phyloP scores from a whole-genome alignment of 2,888 invertebrate genomes.

The Morpho achilles region DNA sequence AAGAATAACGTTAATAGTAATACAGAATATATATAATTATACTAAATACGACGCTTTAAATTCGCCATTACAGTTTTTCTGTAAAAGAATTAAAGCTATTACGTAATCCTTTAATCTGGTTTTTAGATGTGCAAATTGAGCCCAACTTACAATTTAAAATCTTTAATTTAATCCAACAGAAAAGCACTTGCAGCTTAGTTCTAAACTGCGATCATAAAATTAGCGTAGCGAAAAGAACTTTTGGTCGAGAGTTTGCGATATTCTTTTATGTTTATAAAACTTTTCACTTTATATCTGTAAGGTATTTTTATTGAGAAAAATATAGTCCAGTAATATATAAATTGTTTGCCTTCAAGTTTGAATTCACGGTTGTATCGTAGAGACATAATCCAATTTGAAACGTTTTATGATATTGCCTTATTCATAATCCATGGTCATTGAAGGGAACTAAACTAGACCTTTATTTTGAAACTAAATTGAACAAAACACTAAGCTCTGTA shows the following conservation, averaged over 20 bases:
- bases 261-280: conserved; percentile 2
- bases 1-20: too few species aligned
- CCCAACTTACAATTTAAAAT: too few species aligned
- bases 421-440: conserved; percentile 2
- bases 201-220: background rate
- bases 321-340: background rate
- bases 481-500: conserved; percentile 11
- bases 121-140: too few species aligned
- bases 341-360: background rate
- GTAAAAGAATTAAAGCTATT: background rate
- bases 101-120: background rate
- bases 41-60: too few species aligned
- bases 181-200: background rate
- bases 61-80: background rate
- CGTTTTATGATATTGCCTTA: background rate
- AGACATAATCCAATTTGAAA: background rate
- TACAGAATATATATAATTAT: too few species aligned
- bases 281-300: conserved; percentile 5
- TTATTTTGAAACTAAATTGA: conserved; percentile 3
- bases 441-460: conserved; percentile 6
- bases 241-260: background rate
- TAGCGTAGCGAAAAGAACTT: background rate
- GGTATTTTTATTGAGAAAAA: background rate
- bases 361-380: too few species aligned
- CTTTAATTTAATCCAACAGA: too few species aligned